These are phyloP conservation scores for Pithys albifrons DNA, from an alignment of 2,113 vertebrate genomes.

Conservation along the genomic window DNA sequence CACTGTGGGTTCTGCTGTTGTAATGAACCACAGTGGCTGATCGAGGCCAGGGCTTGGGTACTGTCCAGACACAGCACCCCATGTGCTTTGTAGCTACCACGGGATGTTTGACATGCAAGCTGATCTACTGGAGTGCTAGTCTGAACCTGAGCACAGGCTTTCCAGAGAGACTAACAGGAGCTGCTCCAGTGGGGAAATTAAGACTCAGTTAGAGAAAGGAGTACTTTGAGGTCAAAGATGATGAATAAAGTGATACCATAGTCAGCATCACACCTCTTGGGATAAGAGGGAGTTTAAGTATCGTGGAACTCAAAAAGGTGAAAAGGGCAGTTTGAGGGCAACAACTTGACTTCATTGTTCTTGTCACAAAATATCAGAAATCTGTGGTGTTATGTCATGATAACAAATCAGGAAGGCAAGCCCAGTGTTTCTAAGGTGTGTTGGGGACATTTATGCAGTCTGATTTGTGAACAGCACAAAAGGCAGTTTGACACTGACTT, in stretches of 20 bases:
- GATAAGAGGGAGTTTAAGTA: background rate
- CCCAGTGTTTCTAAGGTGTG: background rate
- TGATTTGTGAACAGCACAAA: background rate
- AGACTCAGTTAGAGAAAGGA: background rate
- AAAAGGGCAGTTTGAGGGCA: background rate
- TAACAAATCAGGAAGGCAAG: background rate
- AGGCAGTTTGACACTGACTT: background rate
- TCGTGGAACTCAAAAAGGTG: background rate
- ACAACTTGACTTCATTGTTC: background rate
- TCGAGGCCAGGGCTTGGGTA: fast-evolving
- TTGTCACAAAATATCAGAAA: background rate
- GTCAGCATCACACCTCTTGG: background rate
- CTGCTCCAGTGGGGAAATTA: background rate
- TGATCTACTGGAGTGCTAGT: background rate
- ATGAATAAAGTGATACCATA: background rate
- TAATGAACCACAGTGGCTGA: background rate
- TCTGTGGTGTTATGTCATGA: background rate
- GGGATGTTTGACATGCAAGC: background rate
- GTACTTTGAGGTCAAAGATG: background rate
- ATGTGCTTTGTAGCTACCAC: background rate
- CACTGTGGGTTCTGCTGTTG: background rate
- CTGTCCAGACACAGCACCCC: background rate
- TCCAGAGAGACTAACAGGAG: background rate
- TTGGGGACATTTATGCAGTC: background rate
- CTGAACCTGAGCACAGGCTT: background rate